A percentile compares a stretch with the other conserved stretches of the same genome.
Evolutionary conservation across 2,113 vertebrate species (phyloP).

Genomic region (Anas platyrhynchos): DNA sequence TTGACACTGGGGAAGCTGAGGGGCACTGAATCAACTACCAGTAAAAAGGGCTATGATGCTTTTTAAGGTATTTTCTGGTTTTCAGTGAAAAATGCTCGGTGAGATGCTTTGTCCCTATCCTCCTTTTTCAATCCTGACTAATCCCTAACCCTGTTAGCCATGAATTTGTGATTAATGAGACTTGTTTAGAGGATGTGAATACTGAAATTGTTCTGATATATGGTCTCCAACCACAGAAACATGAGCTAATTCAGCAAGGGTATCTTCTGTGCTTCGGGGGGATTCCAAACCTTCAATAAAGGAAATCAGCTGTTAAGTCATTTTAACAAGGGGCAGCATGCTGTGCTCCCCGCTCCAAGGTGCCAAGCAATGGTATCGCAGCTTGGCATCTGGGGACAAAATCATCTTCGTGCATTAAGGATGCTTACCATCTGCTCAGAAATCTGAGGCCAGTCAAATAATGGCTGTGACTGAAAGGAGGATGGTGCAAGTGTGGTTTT

Average conservation of each 20-base stretch:
- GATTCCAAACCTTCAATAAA: neutral
- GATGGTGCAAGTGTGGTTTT: neutral
- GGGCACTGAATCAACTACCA: neutral
- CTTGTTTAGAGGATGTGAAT: conserved; percentile 34
- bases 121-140: conserved; percentile 1
- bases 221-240: neutral
- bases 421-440: conserved; percentile 30
- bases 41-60: neutral
- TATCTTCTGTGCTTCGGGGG: conserved; percentile 40
- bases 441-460: neutral
- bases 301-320: conserved; percentile 36
- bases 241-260: neutral
- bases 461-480: neutral
- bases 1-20: neutral
- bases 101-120: neutral
- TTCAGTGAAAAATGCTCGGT: neutral
- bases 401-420: neutral
- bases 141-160: conserved; percentile 40
- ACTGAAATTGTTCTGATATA: conserved; percentile 7
- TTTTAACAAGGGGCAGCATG: conserved; percentile 31
- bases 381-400: conserved; percentile 37
- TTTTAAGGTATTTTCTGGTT: neutral
- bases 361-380: neutral
- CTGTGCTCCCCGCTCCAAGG: neutral
- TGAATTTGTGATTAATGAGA: conserved; percentile 60